Evolutionary conservation across 37 sponge, comb jelly and placozoan genomes (phyloP).

Genomic region (Spongilla lacustris): DNA sequence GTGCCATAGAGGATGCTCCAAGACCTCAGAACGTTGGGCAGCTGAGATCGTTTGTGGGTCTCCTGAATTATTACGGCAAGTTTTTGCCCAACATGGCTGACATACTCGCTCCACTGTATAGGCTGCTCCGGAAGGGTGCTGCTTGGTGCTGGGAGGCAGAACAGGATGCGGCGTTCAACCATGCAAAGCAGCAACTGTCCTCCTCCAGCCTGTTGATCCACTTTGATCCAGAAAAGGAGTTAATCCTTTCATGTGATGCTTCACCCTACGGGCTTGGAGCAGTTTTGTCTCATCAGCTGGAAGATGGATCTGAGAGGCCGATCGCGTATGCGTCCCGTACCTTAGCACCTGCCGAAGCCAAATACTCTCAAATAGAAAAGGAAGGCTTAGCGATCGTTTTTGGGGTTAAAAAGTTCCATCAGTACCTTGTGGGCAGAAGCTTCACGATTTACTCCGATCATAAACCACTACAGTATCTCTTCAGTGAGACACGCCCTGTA

Average conservation of each 20-base stretch:
- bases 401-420: slow-evolving; percentile 28
- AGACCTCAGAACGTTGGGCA: too few relatives aligned
- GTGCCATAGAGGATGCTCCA: too few relatives aligned
- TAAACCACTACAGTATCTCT: slow-evolving; percentile 34
- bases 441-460: slow-evolving; percentile 36
- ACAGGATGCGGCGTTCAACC: background rate
- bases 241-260: slow-evolving; percentile 22
- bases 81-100: too few relatives aligned
- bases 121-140: background rate
- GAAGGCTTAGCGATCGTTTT: slow-evolving; percentile 27
- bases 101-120: background rate
- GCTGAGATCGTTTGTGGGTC: too few relatives aligned
- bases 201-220: slow-evolving; percentile 2
- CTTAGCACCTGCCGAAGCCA: slow-evolving; percentile 7
- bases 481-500: background rate
- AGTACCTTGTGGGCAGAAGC: slow-evolving; percentile 11
- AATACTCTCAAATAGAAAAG: slow-evolving; percentile 37
- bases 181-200: slow-evolving; percentile 5
- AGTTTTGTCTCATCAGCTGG: slow-evolving; percentile 20
- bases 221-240: slow-evolving; percentile 5
- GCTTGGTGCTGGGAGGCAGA: background rate
- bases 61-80: too few relatives aligned
- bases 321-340: slow-evolving; percentile 23
- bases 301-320: slow-evolving; percentile 17
- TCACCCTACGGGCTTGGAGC: slow-evolving; percentile 49